Percentiles rank a stretch among this genome's conserved stretches.
Evolutionary conservation across 2,888 invertebrate genomes (phyloP).

Genomic region (Oscheius sp.): DNA sequence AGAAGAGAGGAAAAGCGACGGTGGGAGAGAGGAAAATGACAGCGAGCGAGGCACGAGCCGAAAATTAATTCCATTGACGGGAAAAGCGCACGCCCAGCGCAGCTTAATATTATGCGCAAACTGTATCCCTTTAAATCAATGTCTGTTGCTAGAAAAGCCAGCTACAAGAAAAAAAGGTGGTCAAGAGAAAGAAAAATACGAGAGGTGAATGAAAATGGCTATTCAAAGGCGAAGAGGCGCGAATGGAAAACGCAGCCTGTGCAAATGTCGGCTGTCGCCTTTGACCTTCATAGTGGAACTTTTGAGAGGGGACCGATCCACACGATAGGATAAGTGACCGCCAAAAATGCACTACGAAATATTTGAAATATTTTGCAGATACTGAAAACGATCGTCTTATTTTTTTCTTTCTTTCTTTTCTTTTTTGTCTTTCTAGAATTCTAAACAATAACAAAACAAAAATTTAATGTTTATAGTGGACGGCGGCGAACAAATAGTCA

Average conservation of each 20-base stretch:
- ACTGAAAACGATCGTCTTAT: too few relatives aligned
- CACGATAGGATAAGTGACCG: conserved; percentile 30
- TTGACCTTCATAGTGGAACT: conserved; percentile 32
- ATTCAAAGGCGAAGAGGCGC: conserved; percentile 35
- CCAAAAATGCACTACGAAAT: conserved; percentile 18
- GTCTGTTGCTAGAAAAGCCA: too few relatives aligned
- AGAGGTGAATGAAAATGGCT: conserved; percentile 14
- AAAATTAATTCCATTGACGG: conserved; percentile 17
- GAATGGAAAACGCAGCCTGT: conserved; percentile 34
- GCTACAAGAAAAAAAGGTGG: neutral
- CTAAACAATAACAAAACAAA: too few relatives aligned
- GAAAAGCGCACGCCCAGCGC: conserved; percentile 13
- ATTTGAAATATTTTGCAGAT: neutral
- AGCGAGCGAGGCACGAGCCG: neutral
- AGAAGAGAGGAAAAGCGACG: neutral
- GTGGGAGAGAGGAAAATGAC: conserved; percentile 1
- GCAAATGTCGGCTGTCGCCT: conserved; percentile 36
- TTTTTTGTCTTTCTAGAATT: too few relatives aligned
- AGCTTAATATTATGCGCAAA: conserved; percentile 30
- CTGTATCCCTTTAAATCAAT: neutral
- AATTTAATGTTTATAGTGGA: too few relatives aligned
- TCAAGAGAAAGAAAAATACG: neutral
- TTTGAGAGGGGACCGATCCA: conserved; percentile 34
- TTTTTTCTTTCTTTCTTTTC: too few relatives aligned
- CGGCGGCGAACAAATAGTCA: too few relatives aligned